Conservation (phyloP, 2,888 invertebrate species). For the Crocallis elinguaria region DNA sequence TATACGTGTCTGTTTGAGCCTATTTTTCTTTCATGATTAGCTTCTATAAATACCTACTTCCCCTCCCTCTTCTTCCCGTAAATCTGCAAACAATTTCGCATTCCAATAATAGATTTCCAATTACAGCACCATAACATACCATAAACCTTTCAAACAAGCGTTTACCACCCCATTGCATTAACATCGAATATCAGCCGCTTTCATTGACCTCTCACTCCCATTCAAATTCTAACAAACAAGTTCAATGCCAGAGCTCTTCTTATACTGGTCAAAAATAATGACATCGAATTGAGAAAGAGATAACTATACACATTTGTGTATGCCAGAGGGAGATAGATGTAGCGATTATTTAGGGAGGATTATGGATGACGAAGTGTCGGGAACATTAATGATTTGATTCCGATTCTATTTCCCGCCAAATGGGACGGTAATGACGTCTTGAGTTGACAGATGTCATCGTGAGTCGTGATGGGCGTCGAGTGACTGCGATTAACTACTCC, state of each 20-base stretch:
- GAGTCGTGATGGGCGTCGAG: conserved; percentile 36
- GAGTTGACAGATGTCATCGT: conserved; percentile 70
- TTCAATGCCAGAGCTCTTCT: conserved; percentile 14
- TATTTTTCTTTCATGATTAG: no score
- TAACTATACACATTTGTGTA: conserved; percentile 26
- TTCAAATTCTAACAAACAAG: conserved; percentile 1
- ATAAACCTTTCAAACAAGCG: conserved; percentile 37
- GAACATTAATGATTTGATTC: conserved; percentile 56
- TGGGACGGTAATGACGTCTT: conserved; percentile 67
- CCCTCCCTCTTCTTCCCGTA: conserved; percentile 29
- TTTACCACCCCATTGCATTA: conserved; percentile 35
- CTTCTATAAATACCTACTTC: background rate
- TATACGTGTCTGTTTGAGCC: no score
- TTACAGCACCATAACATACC: conserved; percentile 38
- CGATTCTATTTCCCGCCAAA: conserved; percentile 54
- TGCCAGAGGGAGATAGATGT: conserved; percentile 41
- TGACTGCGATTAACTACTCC: conserved; percentile 42
- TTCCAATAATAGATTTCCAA: conserved; percentile 44
- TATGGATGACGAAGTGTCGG: conserved; percentile 60
- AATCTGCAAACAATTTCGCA: conserved; percentile 38
- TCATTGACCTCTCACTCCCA: conserved; percentile 16
- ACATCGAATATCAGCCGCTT: conserved; percentile 19
- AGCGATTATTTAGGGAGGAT: conserved; percentile 58
- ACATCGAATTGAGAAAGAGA: conserved; percentile 63
- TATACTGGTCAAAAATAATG: conserved; percentile 44